Conservation (phyloP, 2,797 vertebrate genomes). For the Lutra lutra region DNA sequence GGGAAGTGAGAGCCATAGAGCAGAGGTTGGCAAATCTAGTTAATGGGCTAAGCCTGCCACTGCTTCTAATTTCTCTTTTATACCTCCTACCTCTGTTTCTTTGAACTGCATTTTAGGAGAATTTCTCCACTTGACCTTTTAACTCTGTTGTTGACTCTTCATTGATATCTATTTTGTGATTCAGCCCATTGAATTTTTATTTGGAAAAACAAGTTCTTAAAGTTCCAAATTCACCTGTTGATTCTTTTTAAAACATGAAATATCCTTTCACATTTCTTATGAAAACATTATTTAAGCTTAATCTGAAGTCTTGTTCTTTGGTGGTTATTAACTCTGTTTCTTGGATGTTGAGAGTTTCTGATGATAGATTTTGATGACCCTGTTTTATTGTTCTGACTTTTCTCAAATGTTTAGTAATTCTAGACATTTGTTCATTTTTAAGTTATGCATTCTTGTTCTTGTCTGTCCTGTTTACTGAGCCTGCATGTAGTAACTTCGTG, state of each 20-base stretch:
- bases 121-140: not conserved
- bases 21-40: not conserved
- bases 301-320: not conserved
- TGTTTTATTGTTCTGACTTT: slow-evolving; percentile 40
- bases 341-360: not conserved
- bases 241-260: not conserved
- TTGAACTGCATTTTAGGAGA: not conserved
- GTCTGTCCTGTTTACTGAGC: not conserved
- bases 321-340: not conserved
- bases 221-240: not conserved
- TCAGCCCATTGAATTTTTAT: not conserved
- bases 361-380: not conserved
- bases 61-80: not conserved
- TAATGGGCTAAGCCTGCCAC: not conserved
- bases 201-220: not conserved
- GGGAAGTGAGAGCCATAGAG: not conserved
- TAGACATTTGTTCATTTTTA: not conserved
- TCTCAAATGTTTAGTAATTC: not conserved
- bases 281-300: slow-evolving; percentile 2
- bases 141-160: not conserved
- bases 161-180: not conserved
- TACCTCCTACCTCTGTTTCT: not conserved
- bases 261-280: not conserved
- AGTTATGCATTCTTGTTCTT: not conserved
- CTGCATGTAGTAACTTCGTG: not conserved